Conservation (phyloP, 2,888 invertebrate species). For the Sylvicola cinctus region DNA sequence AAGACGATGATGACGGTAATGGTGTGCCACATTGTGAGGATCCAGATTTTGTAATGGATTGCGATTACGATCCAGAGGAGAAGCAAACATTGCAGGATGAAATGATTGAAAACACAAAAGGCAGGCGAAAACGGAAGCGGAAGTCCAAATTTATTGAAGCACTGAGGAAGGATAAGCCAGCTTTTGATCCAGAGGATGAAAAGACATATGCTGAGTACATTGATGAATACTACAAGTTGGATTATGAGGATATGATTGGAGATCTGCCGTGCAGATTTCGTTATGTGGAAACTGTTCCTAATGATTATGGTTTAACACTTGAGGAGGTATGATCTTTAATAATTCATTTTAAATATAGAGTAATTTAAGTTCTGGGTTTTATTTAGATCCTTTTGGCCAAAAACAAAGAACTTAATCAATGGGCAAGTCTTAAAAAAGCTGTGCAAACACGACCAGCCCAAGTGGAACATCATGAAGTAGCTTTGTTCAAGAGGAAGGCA, state of each 20-base stretch:
- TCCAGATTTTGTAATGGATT: conserved; percentile 75
- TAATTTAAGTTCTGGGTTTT: conserved; percentile 6
- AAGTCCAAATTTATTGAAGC: conserved; percentile 60
- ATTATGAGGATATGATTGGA: conserved; percentile 89
- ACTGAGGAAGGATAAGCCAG: conserved; percentile 55
- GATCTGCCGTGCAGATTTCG: conserved; percentile 84
- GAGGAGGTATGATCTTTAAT: conserved; percentile 50
- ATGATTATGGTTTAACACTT: conserved; percentile 73
- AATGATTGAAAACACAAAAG: conserved; percentile 32
- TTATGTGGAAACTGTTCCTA: conserved; percentile 73
- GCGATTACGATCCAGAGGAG: conserved; percentile 49
- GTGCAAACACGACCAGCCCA: conserved; percentile 55
- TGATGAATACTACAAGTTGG: conserved; percentile 86
- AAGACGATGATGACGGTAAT: conserved; percentile 28
- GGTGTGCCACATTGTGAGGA: conserved; percentile 50
- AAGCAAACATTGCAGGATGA: conserved; percentile 33
- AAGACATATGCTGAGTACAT: conserved; percentile 67
- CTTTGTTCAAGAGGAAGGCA: conserved; percentile 52
- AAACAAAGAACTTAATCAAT: conserved; percentile 84
- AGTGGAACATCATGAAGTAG: conserved; percentile 60
- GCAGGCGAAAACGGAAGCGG: conserved; percentile 37
- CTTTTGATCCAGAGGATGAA: conserved; percentile 57
- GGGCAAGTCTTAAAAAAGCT: conserved; percentile 83
- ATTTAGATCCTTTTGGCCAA: conserved; percentile 68
- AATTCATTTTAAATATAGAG: background rate